These are phyloP conservation scores for Etia nguti DNA, from an alignment of 2,113 vertebrate genomes.

Conservation along the genomic window DNA sequence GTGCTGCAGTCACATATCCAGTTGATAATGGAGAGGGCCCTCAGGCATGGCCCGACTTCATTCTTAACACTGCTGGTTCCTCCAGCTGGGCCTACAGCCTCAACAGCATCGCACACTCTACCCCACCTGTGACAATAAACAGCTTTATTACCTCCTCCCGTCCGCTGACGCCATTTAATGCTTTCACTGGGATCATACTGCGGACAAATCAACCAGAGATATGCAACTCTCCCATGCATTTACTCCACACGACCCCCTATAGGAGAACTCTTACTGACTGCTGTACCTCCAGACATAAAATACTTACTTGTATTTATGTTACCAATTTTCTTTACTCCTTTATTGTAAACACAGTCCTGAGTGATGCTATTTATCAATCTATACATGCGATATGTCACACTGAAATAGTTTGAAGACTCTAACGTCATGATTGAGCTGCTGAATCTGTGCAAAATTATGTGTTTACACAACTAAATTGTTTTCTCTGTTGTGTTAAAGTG, in stretches of 20 bases:
- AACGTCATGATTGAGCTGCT: neutral
- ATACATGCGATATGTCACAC: neutral
- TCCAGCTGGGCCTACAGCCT: conserved; percentile 59
- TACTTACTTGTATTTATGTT: neutral
- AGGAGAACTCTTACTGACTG: neutral
- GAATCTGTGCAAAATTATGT: fast-evolving
- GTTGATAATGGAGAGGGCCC: conserved; percentile 24
- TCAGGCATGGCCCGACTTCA: conserved; percentile 15
- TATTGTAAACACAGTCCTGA: neutral
- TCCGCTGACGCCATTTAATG: conserved; percentile 52
- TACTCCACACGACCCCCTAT: neutral
- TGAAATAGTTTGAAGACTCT: neutral
- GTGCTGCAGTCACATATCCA: conserved; percentile 1
- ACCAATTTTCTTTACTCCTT: neutral
- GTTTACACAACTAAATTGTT: neutral
- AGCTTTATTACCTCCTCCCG: conserved; percentile 59
- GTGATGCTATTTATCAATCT: neutral
- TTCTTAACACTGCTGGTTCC: conserved; percentile 48
- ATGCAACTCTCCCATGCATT: neutral
- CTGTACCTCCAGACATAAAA: neutral
- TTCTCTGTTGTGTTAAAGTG: neutral
- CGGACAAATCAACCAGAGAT: conserved; percentile 12
- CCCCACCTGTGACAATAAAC: conserved; percentile 72
- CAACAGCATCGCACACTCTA: conserved; percentile 40
- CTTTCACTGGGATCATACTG: conserved; percentile 38